Base-by-base conservation (phyloP, 1,140 invertebrate genomes). In the Aethina tumida region DNA sequence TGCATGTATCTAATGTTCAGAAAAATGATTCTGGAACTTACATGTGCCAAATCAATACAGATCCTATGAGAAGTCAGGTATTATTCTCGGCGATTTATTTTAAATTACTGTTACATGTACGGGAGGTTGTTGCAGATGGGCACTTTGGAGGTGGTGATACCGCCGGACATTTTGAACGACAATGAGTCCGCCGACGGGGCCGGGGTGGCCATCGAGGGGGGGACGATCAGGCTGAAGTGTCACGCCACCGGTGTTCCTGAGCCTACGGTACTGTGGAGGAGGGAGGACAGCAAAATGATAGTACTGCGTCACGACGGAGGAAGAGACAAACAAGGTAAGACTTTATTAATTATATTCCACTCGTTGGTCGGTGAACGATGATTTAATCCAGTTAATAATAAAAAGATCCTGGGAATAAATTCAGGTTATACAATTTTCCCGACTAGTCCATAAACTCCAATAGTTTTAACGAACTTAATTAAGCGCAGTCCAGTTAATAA, bases 11-110 rank as follows among this genome's bases (percentile, higher is more conserved):
- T 42, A 85, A 88, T 57, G 86, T 93, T 17, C 84, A 89, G 61
- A 78, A 83, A 51, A 86, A 86, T 56, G 88, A 92, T 62, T 83
- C 81, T 2, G 87, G 84, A 35, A 84, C 79, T 14, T 91, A 89
- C 62, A 88, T 89, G 83, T 92, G 87, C 62, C 88, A 92, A 64
- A 80, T 93, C 47, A 92, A 92, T 60, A 91, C 87, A 3, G 84
- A 89, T 54, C 88, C 88, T 4, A 90, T 90, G 84, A 75, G 79
- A 53, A 84, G 79, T 63, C 84, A 88, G 74, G 85, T 90, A 65
- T 35, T 30, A 26, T 10, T 13, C 24, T n/a, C 13, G 14, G n/a
- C 13, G 14, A n/a, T 10, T 26, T 26, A n/a, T 26, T 26, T 5
- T 13, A 26, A 26, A 26, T 26, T 26, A 26, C 13, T 26, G n/a